Percentiles rank a stretch among this genome's conserved stretches.
Evolutionary conservation across 2,113 vertebrate species (phyloP).

Genomic region (Pleuronectes platessa): DNA sequence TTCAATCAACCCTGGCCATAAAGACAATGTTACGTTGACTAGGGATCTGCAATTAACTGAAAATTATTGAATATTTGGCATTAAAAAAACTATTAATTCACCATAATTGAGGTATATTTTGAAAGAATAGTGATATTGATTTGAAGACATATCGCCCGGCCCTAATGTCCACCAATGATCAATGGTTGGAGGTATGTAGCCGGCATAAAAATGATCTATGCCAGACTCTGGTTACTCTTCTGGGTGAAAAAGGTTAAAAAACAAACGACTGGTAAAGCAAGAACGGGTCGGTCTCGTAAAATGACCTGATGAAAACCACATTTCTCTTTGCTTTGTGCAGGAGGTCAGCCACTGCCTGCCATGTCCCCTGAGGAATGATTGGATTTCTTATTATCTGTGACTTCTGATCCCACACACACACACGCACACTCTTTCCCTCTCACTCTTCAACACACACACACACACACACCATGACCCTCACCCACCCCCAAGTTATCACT

Average conservation of each 20-base stretch:
- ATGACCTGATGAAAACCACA: constrained; percentile 7
- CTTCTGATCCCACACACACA: constrained; percentile 14
- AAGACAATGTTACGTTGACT: too few species aligned
- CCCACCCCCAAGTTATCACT: not conserved
- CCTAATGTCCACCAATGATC: too few species aligned
- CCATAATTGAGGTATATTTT: too few species aligned
- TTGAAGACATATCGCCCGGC: too few species aligned
- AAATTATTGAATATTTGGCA: too few species aligned
- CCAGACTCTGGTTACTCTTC: not conserved
- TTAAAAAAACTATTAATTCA: too few species aligned
- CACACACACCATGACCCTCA: constrained; percentile 14
- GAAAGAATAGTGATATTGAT: too few species aligned
- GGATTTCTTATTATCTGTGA: constrained; percentile 47
- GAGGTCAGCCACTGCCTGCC: constrained; percentile 2
- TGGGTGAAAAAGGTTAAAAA: not conserved
- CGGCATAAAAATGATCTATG: too few species aligned
- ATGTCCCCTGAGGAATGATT: constrained; percentile 29
- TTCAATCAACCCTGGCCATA: too few species aligned
- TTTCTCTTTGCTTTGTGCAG: constrained; percentile 6
- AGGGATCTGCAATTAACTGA: too few species aligned
- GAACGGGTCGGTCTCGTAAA: not conserved
- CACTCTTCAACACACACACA: not conserved
- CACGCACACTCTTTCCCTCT: not conserved
- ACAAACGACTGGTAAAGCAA: not conserved
- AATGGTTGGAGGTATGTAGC: too few species aligned